Evolutionary conservation across 1,140 invertebrate species (phyloP).

Genomic region (Cydia strobilella): DNA sequence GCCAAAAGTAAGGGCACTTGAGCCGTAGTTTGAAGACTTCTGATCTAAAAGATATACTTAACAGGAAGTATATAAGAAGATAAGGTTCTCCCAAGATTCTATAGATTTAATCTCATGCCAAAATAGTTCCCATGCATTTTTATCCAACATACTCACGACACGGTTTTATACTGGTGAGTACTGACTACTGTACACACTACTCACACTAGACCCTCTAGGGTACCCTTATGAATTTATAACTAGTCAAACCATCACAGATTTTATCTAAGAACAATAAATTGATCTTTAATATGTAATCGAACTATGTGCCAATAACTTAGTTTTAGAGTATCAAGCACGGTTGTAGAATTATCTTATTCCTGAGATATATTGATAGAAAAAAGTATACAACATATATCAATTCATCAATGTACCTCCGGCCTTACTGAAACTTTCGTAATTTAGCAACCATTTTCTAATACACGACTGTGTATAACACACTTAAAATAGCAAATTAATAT

Average conservation of each 20-base stretch:
- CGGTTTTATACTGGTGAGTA: too few relatives aligned
- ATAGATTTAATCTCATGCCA: background rate
- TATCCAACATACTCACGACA: too few relatives aligned
- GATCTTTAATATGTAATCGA: constrained; percentile 5
- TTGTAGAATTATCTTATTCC: background rate
- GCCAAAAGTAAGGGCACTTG: too few relatives aligned
- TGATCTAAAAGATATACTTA: background rate
- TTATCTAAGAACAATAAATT: constrained; percentile 3
- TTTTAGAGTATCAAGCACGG: background rate
- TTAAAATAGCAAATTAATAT: background rate
- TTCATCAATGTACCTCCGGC: background rate
- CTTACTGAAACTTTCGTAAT: background rate
- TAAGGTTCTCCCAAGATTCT: background rate
- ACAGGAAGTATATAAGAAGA: background rate
- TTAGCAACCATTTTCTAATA: background rate
- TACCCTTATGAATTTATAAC: background rate
- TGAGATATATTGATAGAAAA: background rate
- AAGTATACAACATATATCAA: background rate
- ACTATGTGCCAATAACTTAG: constrained; percentile 27
- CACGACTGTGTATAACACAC: background rate
- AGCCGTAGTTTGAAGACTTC: too few relatives aligned
- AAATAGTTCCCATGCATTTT: background rate
- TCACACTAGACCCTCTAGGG: background rate
- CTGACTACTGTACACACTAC: background rate
- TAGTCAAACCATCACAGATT: constrained; percentile 8